Evolutionary conservation across 2,113 vertebrate species (phyloP), one percentile per base, ranked within the genome.

Genomic region (Felis catus): DNA sequence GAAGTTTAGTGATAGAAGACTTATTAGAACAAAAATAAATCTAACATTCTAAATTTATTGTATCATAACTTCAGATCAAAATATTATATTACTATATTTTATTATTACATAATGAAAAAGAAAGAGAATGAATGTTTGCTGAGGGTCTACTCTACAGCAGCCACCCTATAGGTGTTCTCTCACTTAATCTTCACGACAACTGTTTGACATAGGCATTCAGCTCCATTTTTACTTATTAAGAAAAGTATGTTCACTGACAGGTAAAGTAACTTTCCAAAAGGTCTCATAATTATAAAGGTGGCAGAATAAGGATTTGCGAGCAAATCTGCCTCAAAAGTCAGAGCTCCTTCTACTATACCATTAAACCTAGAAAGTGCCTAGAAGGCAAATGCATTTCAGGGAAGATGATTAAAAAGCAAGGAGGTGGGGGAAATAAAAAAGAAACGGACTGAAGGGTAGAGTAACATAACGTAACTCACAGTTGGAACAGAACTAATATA

Each of bases 331-430:
- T 93, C 74, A 82, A 73, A 84, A 87, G 31, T 66, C 27, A 65
- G 53, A 76, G 14, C 25, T 48, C 41, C 51, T 89, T 84, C 39
- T 76, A 33, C 21, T 39, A 53, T 71, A 58, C 9, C 33, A 51
- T 61, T 4, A 73, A 61, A 55, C 14, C 36, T 83, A 63, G 33
- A 85, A 91, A 95, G 48, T 63, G 29, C 71, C 65, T 84, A 53
- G 63, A 93, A 41, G 84, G 33, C 36, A 95, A 92, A 73, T 23
- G 9, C 29, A 90, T 84, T 95, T 80, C 41, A 91, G 70, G 74
- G 78, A 83, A 74, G n/a, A 82, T 55, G 61, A 93, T 83, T 95
- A 89, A 21, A 58, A 91, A 95, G 53, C 27, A 61, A 87, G 29
- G 19, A 91, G 6, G 33, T 45, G 16, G 23, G 65, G 21, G 79